Evolutionary conservation across 2,113 vertebrate species (phyloP).

Genomic region (Zapornia atra): DNA sequence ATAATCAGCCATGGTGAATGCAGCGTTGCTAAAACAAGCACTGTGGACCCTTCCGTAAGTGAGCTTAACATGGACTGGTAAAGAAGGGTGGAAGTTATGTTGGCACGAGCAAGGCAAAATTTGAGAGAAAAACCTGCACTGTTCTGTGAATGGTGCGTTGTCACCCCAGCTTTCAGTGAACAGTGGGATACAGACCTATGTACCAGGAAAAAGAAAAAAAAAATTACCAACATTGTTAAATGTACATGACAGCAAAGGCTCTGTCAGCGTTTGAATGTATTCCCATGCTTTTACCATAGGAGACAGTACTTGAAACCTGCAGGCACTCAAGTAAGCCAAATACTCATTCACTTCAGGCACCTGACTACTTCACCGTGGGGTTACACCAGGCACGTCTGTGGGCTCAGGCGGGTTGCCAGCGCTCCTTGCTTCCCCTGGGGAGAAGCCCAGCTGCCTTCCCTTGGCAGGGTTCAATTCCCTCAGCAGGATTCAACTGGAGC

Average conservation of each 20-base stretch:
- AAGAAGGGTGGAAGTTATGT: accelerated
- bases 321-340: background rate
- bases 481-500: accelerated
- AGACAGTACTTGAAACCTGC: background rate
- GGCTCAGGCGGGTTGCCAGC: accelerated
- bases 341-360: background rate
- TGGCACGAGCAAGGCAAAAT: background rate
- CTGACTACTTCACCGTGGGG: accelerated
- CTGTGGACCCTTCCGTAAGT: background rate
- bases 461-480: accelerated
- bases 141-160: accelerated
- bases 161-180: background rate
- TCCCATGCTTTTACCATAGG: background rate
- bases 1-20: background rate
- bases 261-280: background rate
- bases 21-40: background rate
- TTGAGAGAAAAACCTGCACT: background rate
- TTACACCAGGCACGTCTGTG: accelerated
- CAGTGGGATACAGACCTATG: accelerated
- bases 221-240: background rate
- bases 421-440: background rate
- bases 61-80: background rate
- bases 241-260: accelerated
- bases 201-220: background rate
- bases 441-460: background rate